Evolutionary conservation across 2,888 invertebrate genomes (phyloP).

Genomic region (Pteria penguin): DNA sequence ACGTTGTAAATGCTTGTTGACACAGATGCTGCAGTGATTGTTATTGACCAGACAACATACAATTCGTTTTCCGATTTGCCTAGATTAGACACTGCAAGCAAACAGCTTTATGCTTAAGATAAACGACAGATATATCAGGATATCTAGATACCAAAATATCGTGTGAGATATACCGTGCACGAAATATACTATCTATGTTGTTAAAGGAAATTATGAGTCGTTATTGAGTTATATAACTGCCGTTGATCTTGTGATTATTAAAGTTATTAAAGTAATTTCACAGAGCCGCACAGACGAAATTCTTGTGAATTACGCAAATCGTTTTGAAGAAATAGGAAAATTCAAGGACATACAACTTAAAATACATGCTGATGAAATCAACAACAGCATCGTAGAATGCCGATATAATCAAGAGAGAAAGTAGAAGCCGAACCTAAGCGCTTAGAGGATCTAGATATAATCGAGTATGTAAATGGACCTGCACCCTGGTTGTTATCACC

Average conservation of each 20-base stretch:
- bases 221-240: slow-evolving; percentile 24
- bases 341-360: too few species aligned
- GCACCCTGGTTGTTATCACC: too few species aligned
- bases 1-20: not conserved
- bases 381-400: slow-evolving; percentile 23
- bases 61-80: not conserved
- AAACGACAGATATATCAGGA: not conserved
- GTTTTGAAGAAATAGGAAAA: too few species aligned
- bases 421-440: slow-evolving; percentile 47
- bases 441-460: slow-evolving; percentile 55
- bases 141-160: not conserved
- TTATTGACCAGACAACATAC: too few species aligned
- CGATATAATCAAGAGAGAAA: slow-evolving; percentile 16
- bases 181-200: not conserved
- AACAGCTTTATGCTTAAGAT: slow-evolving; percentile 3
- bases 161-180: not conserved
- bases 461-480: slow-evolving; percentile 61
- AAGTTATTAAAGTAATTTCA: slow-evolving; percentile 3
- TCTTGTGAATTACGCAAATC: slow-evolving; percentile 2
- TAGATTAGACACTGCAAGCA: not conserved
- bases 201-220: not conserved
- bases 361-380: too few species aligned
- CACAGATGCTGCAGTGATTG: too few species aligned
- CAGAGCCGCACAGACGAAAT: not conserved
- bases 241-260: slow-evolving; percentile 14